These are phyloP conservation scores for Drosophila mauritiana DNA, from an alignment of 1,140 invertebrate species.

Conservation along the genomic window DNA sequence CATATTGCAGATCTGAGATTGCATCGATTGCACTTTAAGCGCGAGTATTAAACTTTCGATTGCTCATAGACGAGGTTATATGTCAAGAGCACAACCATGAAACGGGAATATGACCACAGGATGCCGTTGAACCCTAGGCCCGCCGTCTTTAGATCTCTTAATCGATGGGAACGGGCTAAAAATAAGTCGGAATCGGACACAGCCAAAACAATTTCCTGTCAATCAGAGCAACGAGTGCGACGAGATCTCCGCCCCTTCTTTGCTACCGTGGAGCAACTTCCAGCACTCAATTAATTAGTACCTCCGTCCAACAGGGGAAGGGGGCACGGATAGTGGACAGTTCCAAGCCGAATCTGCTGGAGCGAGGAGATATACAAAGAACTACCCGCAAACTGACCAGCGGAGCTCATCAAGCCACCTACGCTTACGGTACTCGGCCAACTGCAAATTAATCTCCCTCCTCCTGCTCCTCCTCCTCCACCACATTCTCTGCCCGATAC, in stretches of 20 bases:
- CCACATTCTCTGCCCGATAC: neutral
- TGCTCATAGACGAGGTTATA: slow-evolving; percentile 20
- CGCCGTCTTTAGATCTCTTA: slow-evolving; percentile 37
- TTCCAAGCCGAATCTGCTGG: slow-evolving; percentile 34
- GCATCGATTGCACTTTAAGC: slow-evolving; percentile 18
- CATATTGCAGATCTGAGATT: slow-evolving; percentile 14
- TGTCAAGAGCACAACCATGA: slow-evolving; percentile 44
- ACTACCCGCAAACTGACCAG: slow-evolving; percentile 30
- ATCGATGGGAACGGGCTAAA: slow-evolving; percentile 49
- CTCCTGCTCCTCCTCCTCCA: slow-evolving; percentile 1
- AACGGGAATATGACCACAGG: slow-evolving; percentile 47
- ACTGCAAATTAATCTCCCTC: slow-evolving; percentile 72
- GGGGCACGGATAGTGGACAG: slow-evolving; percentile 21
- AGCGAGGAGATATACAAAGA: slow-evolving; percentile 36
- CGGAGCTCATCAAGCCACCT: slow-evolving; percentile 76
- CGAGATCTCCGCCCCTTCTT: slow-evolving; percentile 36
- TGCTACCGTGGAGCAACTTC: slow-evolving; percentile 36
- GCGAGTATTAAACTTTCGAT: slow-evolving; percentile 69
- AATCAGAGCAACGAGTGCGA: slow-evolving; percentile 61
- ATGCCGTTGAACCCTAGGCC: slow-evolving; percentile 61
- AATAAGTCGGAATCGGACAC: slow-evolving; percentile 30
- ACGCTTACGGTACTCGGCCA: slow-evolving; percentile 74
- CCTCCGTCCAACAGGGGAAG: slow-evolving; percentile 24
- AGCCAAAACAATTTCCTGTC: slow-evolving; percentile 69
- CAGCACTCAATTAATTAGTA: slow-evolving; percentile 75